phyloP scores from a whole-genome alignment of 2,888 invertebrate genomes.

The Phaonia tiefii region DNA sequence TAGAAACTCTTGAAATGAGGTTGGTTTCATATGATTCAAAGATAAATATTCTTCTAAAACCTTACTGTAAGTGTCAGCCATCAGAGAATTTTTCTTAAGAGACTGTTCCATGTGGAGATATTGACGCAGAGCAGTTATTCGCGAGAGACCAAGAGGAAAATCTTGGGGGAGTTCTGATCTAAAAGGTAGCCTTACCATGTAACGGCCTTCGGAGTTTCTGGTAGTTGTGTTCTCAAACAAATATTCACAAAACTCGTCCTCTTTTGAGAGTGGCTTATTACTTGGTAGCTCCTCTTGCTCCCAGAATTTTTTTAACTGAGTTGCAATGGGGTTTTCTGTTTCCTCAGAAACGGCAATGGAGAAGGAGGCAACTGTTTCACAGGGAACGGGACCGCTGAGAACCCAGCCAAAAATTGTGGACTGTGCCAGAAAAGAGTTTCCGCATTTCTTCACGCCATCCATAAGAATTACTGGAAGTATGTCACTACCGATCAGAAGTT shows the following conservation, averaged over 20 bases:
- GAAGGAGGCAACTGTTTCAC: no score
- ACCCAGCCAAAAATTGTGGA: no score
- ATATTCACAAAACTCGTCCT: constrained; percentile 29
- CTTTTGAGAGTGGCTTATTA: not conserved
- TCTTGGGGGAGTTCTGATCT: not conserved
- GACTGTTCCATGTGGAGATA: not conserved
- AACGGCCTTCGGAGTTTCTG: constrained; percentile 16
- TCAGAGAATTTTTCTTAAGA: not conserved
- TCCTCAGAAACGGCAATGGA: not conserved
- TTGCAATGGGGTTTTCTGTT: no score
- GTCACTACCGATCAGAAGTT: no score
- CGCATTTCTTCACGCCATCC: no score
- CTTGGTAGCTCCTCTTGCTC: not conserved
- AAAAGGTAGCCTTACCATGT: not conserved
- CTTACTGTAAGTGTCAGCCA: not conserved
- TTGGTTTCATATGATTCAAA: constrained; percentile 52
- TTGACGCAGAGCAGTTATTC: not conserved
- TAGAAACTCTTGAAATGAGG: not conserved
- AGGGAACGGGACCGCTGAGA: no score
- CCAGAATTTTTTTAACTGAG: not conserved
- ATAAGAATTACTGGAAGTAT: no score
- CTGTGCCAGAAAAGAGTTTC: no score
- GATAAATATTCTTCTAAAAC: constrained; percentile 38
- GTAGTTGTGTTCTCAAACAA: constrained; percentile 7
- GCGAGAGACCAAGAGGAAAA: not conserved